These are phyloP conservation scores for Dynastes maya DNA, from an alignment of 2,888 invertebrate species.

Conservation along the genomic window DNA sequence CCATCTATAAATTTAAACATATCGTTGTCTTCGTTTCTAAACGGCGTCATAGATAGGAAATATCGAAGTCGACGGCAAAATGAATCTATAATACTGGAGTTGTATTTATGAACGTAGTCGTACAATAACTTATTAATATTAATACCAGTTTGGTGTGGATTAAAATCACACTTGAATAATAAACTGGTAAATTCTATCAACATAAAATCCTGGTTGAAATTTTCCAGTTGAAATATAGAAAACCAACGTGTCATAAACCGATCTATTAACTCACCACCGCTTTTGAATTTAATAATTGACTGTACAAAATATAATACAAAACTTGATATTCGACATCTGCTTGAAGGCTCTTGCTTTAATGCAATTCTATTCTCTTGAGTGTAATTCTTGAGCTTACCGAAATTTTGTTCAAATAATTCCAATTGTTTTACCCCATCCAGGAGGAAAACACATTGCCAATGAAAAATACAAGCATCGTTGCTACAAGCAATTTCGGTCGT, in stretches of 20 bases:
- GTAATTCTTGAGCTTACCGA: not conserved
- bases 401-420: conserved; percentile 13
- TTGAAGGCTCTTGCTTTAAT: not conserved
- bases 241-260: conserved; percentile 1
- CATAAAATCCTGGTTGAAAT: conserved; percentile 15
- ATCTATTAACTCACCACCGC: conserved; percentile 12
- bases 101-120: conserved; percentile 25
- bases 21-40: not conserved
- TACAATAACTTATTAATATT: conserved; percentile 28
- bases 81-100: conserved; percentile 20
- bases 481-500: conserved; percentile 20
- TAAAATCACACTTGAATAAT: not conserved
- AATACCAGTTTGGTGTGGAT: conserved; percentile 9
- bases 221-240: not conserved
- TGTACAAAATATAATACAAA: conserved; percentile 23
- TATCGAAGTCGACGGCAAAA: conserved; percentile 22
- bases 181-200: conserved; percentile 34
- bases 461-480: not conserved
- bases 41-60: conserved; percentile 11
- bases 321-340: conserved; percentile 22
- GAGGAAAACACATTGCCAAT: conserved; percentile 34
- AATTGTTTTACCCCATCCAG: not conserved
- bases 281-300: conserved; percentile 5
- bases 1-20: conserved; percentile 16
- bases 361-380: conserved; percentile 2